phyloP scores from a whole-genome alignment of 37 sponge, comb jelly and placozoan genomes.

The Cladorhizidae sp. region DNA sequence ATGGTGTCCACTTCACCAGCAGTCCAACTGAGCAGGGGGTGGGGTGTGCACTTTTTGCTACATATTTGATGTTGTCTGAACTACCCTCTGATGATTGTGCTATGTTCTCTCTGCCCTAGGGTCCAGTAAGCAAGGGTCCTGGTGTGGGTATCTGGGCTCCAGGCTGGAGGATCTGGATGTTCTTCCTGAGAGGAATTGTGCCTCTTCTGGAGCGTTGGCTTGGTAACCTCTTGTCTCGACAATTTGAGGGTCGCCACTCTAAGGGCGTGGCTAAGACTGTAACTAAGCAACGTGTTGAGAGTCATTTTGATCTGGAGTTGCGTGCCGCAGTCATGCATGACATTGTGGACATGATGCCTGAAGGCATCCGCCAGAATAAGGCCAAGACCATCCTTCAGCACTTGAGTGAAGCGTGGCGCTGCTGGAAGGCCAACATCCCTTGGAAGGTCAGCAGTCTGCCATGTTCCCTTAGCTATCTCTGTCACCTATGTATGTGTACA shows the following conservation, averaged over 20 bases:
- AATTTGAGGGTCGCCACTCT: conserved; percentile 98
- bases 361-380: conserved; percentile 99
- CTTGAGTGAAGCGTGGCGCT: conserved; percentile 99
- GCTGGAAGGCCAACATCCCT: conserved; percentile 99
- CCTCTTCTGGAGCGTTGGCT: conserved; percentile 99
- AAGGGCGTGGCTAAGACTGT: conserved; percentile 99
- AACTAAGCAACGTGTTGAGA: conserved; percentile 99
- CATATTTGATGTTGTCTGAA: too few species aligned
- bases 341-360: conserved; percentile 99
- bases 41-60: background rate
- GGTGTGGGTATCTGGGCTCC: conserved; percentile 99
- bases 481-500: background rate
- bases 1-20: too few species aligned
- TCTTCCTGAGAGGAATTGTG: conserved; percentile 97
- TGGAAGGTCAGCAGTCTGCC: conserved; percentile 91
- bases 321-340: conserved; percentile 99
- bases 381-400: conserved; percentile 97
- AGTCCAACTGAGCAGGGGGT: background rate
- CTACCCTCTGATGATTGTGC: too few species aligned
- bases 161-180: conserved; percentile 98
- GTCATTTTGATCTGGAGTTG: conserved; percentile 97
- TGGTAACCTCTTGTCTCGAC: conserved; percentile 96
- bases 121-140: conserved; percentile 99
- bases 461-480: background rate
- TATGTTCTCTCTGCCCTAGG: conserved; percentile 45